Evolutionary conservation across 1,140 invertebrate species (phyloP), one percentile per base, ranked within the genome.

Genomic region (Neuroterus valhalla): DNA sequence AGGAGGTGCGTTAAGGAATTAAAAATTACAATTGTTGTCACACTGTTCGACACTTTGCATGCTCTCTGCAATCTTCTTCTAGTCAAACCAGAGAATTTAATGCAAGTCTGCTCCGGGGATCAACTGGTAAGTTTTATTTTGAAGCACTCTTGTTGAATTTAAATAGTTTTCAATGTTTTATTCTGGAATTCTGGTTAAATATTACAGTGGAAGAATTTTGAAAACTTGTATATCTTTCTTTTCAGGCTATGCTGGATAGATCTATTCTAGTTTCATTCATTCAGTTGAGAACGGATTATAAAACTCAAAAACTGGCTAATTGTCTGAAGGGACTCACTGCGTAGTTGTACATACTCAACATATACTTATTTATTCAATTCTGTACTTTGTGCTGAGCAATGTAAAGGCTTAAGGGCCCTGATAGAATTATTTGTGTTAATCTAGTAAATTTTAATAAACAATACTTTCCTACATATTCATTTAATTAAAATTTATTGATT

Each of bases 41-140:
- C 95, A 50, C 90, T 99, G 21, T 99, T 99, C 91, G 97, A 99
- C 89, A 96, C 96, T 38, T 91, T 99, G 15, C 97, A 99, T 88
- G 96, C 98, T 10, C 92, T 99, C 6, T 98, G 97, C 86, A 99
- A 99, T 91, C 91, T 99, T 43, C 89, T 99, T 66, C 92, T 99
- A 8, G 98, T 99, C 0, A 97, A 98, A 78, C 97, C 98, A 2
- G 96, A 98, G 89, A 99, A 99, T 91, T 91, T 99, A 77, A 95
- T 96, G 85, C 96, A 98, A 92, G 96, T 99, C 38, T 98, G 97
- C 86, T 95, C 94, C 66, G 96, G 96, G 43, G 97, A 98, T 87
- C 96, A 97, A 71, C 90, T 99, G 92, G 97, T 98, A 91, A 92
- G 91, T 86, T 71, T 74, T 23, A n/a, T 21, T 50, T 70, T 62